phyloP scores from a whole-genome alignment of 1,140 invertebrate species.

The Trachymyrmex septentrionalis region DNA sequence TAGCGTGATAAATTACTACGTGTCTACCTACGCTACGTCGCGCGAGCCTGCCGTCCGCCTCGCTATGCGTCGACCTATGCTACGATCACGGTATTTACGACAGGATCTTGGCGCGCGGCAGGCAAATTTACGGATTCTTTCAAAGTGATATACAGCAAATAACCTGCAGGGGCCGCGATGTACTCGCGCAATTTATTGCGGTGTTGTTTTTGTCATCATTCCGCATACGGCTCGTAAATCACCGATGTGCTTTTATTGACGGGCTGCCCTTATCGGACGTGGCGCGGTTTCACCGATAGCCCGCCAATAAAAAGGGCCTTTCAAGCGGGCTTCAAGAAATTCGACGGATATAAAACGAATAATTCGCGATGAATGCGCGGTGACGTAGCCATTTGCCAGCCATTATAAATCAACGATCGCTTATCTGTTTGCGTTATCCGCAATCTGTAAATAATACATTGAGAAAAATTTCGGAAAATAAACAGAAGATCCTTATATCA shows the following conservation, averaged over 20 bases:
- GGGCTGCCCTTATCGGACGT: conserved; percentile 37
- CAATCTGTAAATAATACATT: neutral
- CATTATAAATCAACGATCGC: conserved; percentile 33
- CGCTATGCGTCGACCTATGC: conserved; percentile 4
- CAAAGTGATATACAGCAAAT: conserved; percentile 54
- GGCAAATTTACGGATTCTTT: conserved; percentile 66
- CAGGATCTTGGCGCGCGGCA: conserved; percentile 21
- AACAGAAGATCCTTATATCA: no score
- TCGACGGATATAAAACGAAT: conserved; percentile 15
- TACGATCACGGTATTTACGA: conserved; percentile 61
- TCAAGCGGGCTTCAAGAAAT: conserved; percentile 49
- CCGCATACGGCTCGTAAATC: conserved; percentile 51
- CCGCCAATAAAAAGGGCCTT: conserved; percentile 40
- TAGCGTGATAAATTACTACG: conserved; percentile 70
- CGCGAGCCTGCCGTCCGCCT: neutral
- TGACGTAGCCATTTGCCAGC: conserved; percentile 25
- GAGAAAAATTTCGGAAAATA: no score
- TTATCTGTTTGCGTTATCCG: neutral
- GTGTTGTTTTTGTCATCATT: conserved; percentile 59
- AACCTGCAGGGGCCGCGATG: conserved; percentile 23
- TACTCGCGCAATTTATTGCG: conserved; percentile 59
- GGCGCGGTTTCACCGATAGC: conserved; percentile 30
- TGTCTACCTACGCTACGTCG: neutral
- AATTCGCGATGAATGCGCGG: conserved; percentile 20
- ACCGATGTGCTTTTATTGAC: conserved; percentile 51